These are phyloP conservation scores for Ceratotherium simum DNA, from an alignment of 2,113 vertebrate species.

Conservation along the genomic window DNA sequence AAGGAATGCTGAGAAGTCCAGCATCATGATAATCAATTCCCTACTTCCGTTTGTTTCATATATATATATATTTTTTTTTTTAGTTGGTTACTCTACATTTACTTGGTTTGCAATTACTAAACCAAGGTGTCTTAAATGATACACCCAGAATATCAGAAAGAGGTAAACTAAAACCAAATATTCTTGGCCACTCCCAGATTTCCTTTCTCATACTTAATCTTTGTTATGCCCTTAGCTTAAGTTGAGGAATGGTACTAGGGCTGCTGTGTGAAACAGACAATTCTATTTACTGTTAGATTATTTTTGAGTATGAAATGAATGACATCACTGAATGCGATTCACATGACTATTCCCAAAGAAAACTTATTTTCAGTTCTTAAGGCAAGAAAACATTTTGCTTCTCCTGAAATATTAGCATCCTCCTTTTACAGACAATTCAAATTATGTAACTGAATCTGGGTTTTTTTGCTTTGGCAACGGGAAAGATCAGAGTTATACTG, in stretches of 20 bases:
- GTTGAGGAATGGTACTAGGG: background rate
- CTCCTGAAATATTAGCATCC: background rate
- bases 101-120: background rate
- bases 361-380: constrained; percentile 4
- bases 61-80: background rate
- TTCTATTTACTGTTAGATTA: background rate
- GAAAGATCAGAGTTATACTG: background rate
- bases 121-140: background rate
- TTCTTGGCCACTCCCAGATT: background rate
- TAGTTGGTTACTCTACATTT: background rate
- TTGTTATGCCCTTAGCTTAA: background rate
- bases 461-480: background rate
- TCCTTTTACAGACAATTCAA: background rate
- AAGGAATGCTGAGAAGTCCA: background rate
- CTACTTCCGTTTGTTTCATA: background rate
- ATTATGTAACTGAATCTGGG: background rate
- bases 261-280: background rate
- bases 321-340: background rate
- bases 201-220: background rate
- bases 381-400: background rate
- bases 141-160: background rate
- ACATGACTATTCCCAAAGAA: background rate
- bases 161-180: background rate
- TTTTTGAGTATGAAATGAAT: background rate
- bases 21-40: background rate